These are phyloP conservation scores for Neodontobutis hainanensis DNA, from an alignment of 2,113 vertebrate genomes.

Conservation along the genomic window DNA sequence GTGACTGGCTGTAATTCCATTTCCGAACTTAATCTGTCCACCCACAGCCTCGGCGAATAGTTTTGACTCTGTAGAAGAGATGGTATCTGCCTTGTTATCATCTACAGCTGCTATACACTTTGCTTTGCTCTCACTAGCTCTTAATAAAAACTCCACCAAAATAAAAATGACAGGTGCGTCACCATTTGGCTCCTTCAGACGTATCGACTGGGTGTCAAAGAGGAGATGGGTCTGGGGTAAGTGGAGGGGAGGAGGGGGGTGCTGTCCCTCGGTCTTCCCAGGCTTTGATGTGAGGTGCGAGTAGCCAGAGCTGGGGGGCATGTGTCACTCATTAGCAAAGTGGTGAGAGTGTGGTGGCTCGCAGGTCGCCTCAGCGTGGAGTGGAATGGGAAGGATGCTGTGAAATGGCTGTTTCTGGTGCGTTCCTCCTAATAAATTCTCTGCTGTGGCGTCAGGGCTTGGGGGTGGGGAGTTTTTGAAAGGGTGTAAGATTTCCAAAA, in stretches of 20 bases:
- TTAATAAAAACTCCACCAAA: slow-evolving; percentile 10
- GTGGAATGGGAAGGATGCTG: slow-evolving; percentile 61
- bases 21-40: slow-evolving; percentile 42
- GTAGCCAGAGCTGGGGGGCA: slow-evolving; percentile 54
- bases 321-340: slow-evolving; percentile 77
- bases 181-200: slow-evolving; percentile 73
- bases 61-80: slow-evolving; percentile 22
- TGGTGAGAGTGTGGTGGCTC: slow-evolving; percentile 69
- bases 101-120: slow-evolving; percentile 62
- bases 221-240: slow-evolving; percentile 46
- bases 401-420: slow-evolving; percentile 60
- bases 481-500: neutral
- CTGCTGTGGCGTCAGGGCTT: slow-evolving; percentile 33
- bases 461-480: slow-evolving; percentile 20
- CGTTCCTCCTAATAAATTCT: slow-evolving; percentile 65
- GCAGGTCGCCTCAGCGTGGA: slow-evolving; percentile 36
- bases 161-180: slow-evolving; percentile 70
- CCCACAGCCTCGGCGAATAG: slow-evolving; percentile 23
- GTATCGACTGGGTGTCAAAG: slow-evolving; percentile 69
- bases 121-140: neutral
- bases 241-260: slow-evolving; percentile 20
- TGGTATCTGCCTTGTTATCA: slow-evolving; percentile 53
- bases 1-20: slow-evolving; percentile 30
- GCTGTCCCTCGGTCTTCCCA: slow-evolving; percentile 56
- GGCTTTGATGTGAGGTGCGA: slow-evolving; percentile 78